A percentile compares a stretch with the other conserved stretches of the same genome.
These are phyloP conservation scores for Laspeyria flexula DNA, from an alignment of 2,888 invertebrate genomes.

Conservation along the genomic window DNA sequence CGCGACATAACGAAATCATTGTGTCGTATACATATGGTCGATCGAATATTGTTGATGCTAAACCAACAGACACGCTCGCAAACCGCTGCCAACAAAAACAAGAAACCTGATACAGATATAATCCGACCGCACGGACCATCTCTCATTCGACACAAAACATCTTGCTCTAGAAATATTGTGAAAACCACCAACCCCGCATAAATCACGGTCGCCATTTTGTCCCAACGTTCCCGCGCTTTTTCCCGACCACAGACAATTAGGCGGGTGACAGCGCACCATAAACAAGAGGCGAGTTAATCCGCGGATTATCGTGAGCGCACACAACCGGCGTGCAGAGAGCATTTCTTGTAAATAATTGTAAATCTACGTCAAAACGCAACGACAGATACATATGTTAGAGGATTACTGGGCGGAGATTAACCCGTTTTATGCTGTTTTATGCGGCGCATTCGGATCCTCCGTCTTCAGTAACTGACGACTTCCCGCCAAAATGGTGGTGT, in stretches of 20 bases:
- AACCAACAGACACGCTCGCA: conserved; percentile 41
- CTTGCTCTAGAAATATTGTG: conserved; percentile 80
- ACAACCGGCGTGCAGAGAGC: conserved; percentile 69
- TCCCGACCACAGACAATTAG: conserved; percentile 77
- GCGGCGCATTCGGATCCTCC: conserved; percentile 61
- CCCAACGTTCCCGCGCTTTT: conserved; percentile 70
- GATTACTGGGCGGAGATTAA: conserved; percentile 77
- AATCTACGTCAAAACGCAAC: conserved; percentile 85
- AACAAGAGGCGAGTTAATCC: conserved; percentile 78
- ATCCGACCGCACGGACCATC: conserved; percentile 68
- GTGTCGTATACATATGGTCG: conserved; percentile 23
- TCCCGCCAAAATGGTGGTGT: conserved; percentile 71
- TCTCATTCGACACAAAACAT: conserved; percentile 80
- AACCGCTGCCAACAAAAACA: conserved; percentile 76
- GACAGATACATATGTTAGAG: conserved; percentile 83
- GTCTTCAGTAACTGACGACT: conserved; percentile 66
- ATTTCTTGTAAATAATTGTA: conserved; percentile 84
- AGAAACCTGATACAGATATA: conserved; percentile 62
- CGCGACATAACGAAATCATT: conserved; percentile 10
- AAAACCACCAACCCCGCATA: conserved; percentile 70
- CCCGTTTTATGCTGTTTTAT: conserved; percentile 80
- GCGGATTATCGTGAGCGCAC: conserved; percentile 76
- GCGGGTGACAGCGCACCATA: conserved; percentile 71
- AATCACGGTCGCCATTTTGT: conserved; percentile 77
- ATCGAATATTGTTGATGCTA: conserved; percentile 32